Percentiles rank a stretch among this genome's conserved stretches.
phyloP scores from a whole-genome alignment of 2,113 vertebrate species.

The Eleginops maclovinus region DNA sequence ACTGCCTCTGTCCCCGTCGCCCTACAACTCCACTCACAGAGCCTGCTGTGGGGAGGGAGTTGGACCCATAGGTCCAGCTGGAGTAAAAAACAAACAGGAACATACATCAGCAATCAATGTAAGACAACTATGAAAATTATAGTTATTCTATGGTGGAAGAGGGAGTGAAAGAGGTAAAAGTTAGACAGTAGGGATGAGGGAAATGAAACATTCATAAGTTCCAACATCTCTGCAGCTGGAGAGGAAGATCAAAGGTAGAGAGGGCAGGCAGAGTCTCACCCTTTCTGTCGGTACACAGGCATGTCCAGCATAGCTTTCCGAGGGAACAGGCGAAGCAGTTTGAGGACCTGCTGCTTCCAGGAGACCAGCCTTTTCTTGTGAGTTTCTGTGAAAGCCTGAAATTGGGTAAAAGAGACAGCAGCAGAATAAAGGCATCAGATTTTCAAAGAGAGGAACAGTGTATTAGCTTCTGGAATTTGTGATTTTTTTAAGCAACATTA shows the following conservation, averaged over 20 bases:
- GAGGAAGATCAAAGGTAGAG: constrained; percentile 49
- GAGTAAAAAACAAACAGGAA: background rate
- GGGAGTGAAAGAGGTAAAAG: constrained; percentile 3
- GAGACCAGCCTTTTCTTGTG: constrained; percentile 93
- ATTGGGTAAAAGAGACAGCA: background rate
- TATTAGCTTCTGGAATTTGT: background rate
- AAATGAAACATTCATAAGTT: constrained; percentile 15
- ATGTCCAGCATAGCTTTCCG: constrained; percentile 92
- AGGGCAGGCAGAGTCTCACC: constrained; percentile 77
- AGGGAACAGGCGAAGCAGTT: constrained; percentile 92
- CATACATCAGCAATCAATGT: background rate
- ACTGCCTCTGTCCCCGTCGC: constrained; percentile 89
- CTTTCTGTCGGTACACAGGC: constrained; percentile 92
- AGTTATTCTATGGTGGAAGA: constrained; percentile 13
- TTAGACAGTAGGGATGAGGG: constrained; percentile 1
- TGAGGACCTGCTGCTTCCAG: constrained; percentile 97
- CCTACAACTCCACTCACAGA: constrained; percentile 93
- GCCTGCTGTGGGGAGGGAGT: constrained; percentile 96
- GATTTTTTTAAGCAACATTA: background rate
- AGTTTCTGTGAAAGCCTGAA: constrained; percentile 93
- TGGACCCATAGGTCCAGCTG: constrained; percentile 94
- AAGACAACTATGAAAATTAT: background rate
- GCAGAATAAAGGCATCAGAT: constrained; percentile 5
- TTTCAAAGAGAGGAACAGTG: background rate
- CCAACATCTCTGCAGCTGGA: constrained; percentile 24